phyloP scores from a whole-genome alignment of 2,888 invertebrate genomes.

The Hirtodrosophila trivittata region DNA sequence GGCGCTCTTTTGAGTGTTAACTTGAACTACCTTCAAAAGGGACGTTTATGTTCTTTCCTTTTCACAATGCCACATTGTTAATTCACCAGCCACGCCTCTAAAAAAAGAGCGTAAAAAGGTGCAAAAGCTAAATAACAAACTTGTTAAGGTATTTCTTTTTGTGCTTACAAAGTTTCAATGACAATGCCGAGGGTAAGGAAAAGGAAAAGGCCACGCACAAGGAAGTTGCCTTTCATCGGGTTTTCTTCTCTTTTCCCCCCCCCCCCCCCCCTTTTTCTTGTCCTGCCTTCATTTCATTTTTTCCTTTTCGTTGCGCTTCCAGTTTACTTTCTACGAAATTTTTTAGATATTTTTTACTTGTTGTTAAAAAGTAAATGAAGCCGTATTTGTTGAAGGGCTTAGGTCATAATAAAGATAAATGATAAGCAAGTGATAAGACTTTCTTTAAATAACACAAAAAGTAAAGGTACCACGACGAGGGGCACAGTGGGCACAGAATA shows the following conservation, averaged over 20 bases:
- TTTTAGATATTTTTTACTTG: constrained; percentile 36
- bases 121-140: constrained; percentile 77
- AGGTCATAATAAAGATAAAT: constrained; percentile 78
- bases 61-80: constrained; percentile 55
- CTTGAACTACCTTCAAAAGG: constrained; percentile 16
- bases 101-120: constrained; percentile 50
- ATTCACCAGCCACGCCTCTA: constrained; percentile 36
- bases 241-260: constrained; percentile 32
- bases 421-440: constrained; percentile 77
- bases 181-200: constrained; percentile 56
- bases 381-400: constrained; percentile 76
- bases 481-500: constrained; percentile 35
- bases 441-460: constrained; percentile 50
- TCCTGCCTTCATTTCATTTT: constrained; percentile 10
- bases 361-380: constrained; percentile 76
- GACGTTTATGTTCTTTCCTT: constrained; percentile 34
- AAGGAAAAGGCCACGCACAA: constrained; percentile 72
- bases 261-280: constrained; percentile 14
- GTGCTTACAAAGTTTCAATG: constrained; percentile 65
- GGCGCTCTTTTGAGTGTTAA: constrained; percentile 29
- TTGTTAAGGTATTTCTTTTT: constrained; percentile 64
- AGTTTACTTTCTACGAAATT: constrained; percentile 20
- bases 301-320: constrained; percentile 26
- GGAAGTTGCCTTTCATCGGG: constrained; percentile 72
- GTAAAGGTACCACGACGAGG: constrained; percentile 30